Conservation (phyloP, 35 echinoderm and acorn worm species). For the Lytechinus variegatus region DNA sequence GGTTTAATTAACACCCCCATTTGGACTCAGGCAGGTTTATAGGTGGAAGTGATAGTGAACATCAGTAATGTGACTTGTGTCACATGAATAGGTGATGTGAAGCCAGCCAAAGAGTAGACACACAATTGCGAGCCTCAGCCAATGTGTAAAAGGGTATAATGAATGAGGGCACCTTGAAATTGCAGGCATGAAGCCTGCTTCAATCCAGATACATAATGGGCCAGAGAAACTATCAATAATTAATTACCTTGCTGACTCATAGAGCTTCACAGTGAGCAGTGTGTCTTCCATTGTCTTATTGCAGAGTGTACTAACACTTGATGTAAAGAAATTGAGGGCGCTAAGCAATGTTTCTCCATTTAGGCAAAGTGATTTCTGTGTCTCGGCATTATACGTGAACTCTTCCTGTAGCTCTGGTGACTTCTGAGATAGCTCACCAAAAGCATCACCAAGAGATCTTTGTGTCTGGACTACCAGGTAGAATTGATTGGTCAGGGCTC, state of each 20-base stretch:
- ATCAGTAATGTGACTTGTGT: too few relatives aligned
- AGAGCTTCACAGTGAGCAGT: slow-evolving; percentile 83
- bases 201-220: too few relatives aligned
- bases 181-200: too few relatives aligned
- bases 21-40: too few relatives aligned
- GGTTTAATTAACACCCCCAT: too few relatives aligned
- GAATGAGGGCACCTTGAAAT: too few relatives aligned
- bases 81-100: too few relatives aligned
- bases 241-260: slow-evolving; percentile 91
- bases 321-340: slow-evolving; percentile 97
- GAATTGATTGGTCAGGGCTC: slow-evolving; percentile 86
- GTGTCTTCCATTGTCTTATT: slow-evolving; percentile 99
- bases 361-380: slow-evolving; percentile 82
- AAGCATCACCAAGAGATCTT: slow-evolving; percentile 90
- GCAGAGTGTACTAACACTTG: slow-evolving; percentile 97
- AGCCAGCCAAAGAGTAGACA: too few relatives aligned
- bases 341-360: slow-evolving; percentile 94
- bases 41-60: too few relatives aligned
- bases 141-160: too few relatives aligned
- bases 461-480: slow-evolving; percentile 97
- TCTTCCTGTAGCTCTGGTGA: slow-evolving; percentile 94
- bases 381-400: slow-evolving; percentile 94
- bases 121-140: too few relatives aligned
- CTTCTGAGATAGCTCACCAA: slow-evolving; percentile 87
- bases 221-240: neutral